Evolutionary conservation across 2,113 vertebrate species (phyloP).

Genomic region (Zeus faber): DNA sequence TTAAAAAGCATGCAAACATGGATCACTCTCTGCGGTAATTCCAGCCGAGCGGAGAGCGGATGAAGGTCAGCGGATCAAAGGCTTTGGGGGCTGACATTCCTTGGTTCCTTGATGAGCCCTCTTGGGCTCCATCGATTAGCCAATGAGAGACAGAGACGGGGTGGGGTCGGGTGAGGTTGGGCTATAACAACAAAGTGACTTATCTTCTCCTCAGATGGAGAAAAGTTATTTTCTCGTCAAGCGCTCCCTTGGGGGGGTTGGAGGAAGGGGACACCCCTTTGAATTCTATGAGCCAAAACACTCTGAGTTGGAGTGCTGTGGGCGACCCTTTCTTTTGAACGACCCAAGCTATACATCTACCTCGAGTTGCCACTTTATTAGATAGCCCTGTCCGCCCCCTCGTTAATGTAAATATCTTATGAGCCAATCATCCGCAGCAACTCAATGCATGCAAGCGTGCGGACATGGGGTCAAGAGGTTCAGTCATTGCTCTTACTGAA

Average conservation of each 20-base stretch:
- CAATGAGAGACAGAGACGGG: slow-evolving; percentile 69
- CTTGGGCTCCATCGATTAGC: slow-evolving; percentile 75
- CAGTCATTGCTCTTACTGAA: too few species aligned
- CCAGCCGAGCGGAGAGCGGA: slow-evolving; percentile 49
- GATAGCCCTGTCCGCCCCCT: too few species aligned
- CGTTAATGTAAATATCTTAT: slow-evolving; percentile 54
- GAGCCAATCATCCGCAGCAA: too few species aligned
- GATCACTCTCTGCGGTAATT: slow-evolving; percentile 69
- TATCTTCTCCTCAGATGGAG: slow-evolving; percentile 61
- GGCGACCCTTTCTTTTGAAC: too few species aligned
- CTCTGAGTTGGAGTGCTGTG: too few species aligned
- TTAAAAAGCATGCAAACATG: slow-evolving; percentile 76
- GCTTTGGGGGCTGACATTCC: slow-evolving; percentile 65
- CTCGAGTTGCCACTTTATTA: too few species aligned
- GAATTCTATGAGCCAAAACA: too few species aligned
- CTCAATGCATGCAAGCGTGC: too few species aligned
- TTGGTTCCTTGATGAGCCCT: slow-evolving; percentile 68
- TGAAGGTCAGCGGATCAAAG: slow-evolving; percentile 75
- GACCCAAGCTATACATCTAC: too few species aligned
- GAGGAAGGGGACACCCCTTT: slow-evolving; percentile 36
- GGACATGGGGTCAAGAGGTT: too few species aligned
- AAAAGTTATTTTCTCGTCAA: slow-evolving; percentile 65
- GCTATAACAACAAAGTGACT: slow-evolving; percentile 72
- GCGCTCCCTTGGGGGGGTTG: slow-evolving; percentile 44
- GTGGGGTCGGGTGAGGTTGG: slow-evolving; percentile 65